Conservation (phyloP, 1,140 invertebrate genomes). For the Trichonephila clavipes region DNA sequence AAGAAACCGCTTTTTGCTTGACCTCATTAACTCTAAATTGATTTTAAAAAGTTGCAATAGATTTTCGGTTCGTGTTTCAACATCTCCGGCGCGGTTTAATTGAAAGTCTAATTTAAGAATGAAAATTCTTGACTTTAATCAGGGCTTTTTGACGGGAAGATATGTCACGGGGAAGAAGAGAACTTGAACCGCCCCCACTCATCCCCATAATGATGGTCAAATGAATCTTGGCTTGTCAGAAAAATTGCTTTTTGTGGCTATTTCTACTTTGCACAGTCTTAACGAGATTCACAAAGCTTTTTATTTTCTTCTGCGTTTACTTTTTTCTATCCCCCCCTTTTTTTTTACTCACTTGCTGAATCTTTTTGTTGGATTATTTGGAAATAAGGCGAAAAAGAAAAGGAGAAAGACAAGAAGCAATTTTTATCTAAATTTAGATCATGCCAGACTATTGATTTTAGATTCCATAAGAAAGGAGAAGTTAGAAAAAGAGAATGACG, state of each 20-base stretch:
- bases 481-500: neutral
- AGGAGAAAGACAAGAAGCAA: neutral
- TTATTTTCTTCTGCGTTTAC: neutral
- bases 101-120: neutral
- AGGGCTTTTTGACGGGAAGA: neutral
- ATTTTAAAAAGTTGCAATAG: no score
- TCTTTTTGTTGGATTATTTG: neutral
- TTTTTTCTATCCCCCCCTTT: neutral
- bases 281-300: neutral
- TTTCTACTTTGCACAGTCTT: neutral
- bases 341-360: neutral
- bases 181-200: neutral
- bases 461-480: neutral
- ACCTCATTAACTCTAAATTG: no score
- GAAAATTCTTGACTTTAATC: neutral
- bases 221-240: neutral
- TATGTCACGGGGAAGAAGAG: neutral
- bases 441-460: slow-evolving; percentile 5
- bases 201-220: neutral
- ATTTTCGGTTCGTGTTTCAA: no score
- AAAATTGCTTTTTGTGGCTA: neutral
- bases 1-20: no score
- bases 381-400: neutral
- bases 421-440: slow-evolving; percentile 7
- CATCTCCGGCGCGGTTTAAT: neutral